phyloP scores from a whole-genome alignment of 2,888 invertebrate species.

The Nezara viridula region DNA sequence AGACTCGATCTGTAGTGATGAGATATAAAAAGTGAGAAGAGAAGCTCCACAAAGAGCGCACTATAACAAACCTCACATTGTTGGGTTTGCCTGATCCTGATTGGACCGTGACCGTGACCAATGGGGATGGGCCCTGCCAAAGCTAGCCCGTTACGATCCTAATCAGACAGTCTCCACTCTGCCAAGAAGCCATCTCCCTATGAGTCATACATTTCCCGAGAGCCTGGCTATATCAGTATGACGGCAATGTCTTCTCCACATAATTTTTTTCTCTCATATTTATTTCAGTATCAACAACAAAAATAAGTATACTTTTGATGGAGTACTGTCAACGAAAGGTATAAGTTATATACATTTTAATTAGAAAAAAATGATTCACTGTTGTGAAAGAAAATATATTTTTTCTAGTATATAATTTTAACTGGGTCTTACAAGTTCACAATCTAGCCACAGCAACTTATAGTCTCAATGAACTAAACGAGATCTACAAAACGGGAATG shows the following conservation, averaged over 20 bases:
- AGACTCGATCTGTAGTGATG: not conserved
- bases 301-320: too few species aligned
- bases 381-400: too few species aligned
- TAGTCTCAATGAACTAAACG: too few species aligned
- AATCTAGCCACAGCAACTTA: too few species aligned
- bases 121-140: conserved; percentile 9
- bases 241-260: not conserved
- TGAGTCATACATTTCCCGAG: conserved; percentile 14
- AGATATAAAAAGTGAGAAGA: not conserved
- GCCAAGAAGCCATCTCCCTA: conserved; percentile 10
- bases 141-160: conserved; percentile 11
- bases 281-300: not conserved
- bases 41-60: not conserved
- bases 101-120: conserved; percentile 33
- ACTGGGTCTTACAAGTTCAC: too few species aligned
- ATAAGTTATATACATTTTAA: too few species aligned
- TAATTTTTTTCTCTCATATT: not conserved
- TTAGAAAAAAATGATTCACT: too few species aligned
- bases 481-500: too few species aligned
- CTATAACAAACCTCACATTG: conserved; percentile 40
- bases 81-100: conserved; percentile 14
- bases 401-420: too few species aligned
- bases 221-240: not conserved
- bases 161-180: conserved; percentile 18
- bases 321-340: too few species aligned